A percentile compares a stretch with the other conserved stretches of the same genome.
phyloP scores from a whole-genome alignment of 2,888 invertebrate species.

The Xanthia icteritia region DNA sequence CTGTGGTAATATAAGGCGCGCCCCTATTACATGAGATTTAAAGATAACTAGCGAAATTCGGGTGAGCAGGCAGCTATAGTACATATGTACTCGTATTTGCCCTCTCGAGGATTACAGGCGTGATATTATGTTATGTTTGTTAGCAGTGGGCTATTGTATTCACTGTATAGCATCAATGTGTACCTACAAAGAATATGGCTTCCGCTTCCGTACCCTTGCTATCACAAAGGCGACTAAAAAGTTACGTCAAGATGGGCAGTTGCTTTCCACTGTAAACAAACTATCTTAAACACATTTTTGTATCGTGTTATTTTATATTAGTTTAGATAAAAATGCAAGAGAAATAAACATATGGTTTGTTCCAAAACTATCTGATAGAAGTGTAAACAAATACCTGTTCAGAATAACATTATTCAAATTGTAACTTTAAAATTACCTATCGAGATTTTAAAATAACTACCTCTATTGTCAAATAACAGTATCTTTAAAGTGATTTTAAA shows the following conservation, averaged over 20 bases:
- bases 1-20: no score
- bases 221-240: slow-evolving; percentile 17
- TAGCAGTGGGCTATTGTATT: not conserved
- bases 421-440: no score
- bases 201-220: slow-evolving; percentile 33
- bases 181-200: slow-evolving; percentile 1
- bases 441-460: no score
- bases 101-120: no score
- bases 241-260: not conserved
- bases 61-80: no score
- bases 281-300: not conserved
- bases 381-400: no score
- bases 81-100: not conserved
- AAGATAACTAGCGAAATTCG: not conserved
- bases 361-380: no score
- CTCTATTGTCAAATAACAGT: no score
- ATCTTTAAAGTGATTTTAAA: no score
- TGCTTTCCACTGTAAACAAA: not conserved
- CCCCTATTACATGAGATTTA: not conserved
- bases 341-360: no score
- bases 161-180: not conserved
- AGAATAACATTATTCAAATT: no score
- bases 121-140: not conserved
- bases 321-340: no score
- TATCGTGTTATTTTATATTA: not conserved